Base-by-base conservation (phyloP, 2,113 vertebrate species). In the Procavia capensis region DNA sequence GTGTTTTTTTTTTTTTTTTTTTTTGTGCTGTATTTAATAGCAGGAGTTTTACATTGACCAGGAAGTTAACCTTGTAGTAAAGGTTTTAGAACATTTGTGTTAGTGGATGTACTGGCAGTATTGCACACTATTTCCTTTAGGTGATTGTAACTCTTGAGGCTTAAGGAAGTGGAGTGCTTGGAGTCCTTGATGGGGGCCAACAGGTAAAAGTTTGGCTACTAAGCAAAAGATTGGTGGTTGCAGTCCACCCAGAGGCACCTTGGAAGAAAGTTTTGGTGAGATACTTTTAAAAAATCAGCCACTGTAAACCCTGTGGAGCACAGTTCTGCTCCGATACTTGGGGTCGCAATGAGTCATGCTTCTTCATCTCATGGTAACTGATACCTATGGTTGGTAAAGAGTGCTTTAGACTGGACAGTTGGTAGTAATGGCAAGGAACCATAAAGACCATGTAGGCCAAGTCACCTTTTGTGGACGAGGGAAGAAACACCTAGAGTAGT, bases 141-240 rank as follows among this genome's bases (percentile, higher is more conserved):
- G 14, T 85, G 66, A 7, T 45, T 91, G 47, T 93, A 76, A 70
- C 24, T 84, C 80, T 79, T 91, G 36, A 96, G 68, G n/a, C 14
- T 27, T 61, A 61, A 82, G 10, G 79, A 36, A 25, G 22, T 82
- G 29, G 57, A 25, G 22, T 82, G 29, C 57, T 87, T 63, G 22
- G 22, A 59, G 57, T 59, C 57, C 22, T 22, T 59, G 57, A 24
- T 19, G 14, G 54, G 54, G 54, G 17, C 17, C 14, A 17, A 57
- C 17, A 13, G 63, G 8, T 50, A 50, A 50, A 13, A 50, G 47
- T 50, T 50, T 13, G 11, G 14, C 50, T 54, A 16, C 50, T 13
- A 54, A 54, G 13, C 50, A 54, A 54, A 54, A 54, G 50, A 16
- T 54, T 54, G 50, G 14, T 16, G 14, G 11, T 54, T 54, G 14